phyloP scores from a whole-genome alignment of 2,888 invertebrate genomes.

The Paralinhomoeus sp. region DNA sequence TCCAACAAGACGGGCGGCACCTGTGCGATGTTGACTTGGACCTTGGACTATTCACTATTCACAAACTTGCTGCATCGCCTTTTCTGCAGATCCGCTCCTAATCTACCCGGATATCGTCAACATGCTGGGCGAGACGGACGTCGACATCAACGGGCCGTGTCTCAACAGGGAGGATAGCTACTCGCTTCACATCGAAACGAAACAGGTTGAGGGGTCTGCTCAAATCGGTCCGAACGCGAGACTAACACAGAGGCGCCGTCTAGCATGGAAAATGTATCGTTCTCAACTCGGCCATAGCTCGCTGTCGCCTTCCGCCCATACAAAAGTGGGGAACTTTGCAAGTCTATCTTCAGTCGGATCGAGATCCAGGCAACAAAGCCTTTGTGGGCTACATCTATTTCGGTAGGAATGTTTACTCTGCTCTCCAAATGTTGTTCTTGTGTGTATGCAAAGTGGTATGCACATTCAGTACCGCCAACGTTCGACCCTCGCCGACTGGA shows the following conservation, averaged over 20 bases:
- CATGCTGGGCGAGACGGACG: slow-evolving; percentile 86
- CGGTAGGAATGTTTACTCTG: no score
- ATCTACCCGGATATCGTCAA: slow-evolving; percentile 64
- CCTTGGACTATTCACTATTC: no score
- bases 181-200: slow-evolving; percentile 15
- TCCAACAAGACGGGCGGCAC: slow-evolving; percentile 25
- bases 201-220: neutral
- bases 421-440: no score
- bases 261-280: slow-evolving; percentile 17
- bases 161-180: slow-evolving; percentile 37
- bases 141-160: slow-evolving; percentile 89
- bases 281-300: slow-evolving; percentile 19
- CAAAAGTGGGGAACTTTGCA: slow-evolving; percentile 24
- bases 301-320: slow-evolving; percentile 19
- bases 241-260: no score
- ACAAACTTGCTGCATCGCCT: no score
- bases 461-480: slow-evolving; percentile 18
- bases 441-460: neutral
- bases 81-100: slow-evolving; percentile 18
- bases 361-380: slow-evolving; percentile 22
- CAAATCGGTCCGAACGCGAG: no score
- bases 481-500: slow-evolving; percentile 22
- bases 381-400: slow-evolving; percentile 24
- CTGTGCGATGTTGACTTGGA: no score
- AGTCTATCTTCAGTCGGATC: slow-evolving; percentile 22